Evolutionary conservation across 2,113 vertebrate species (phyloP), one percentile per base, ranked within the genome.

Genomic region (Microcebus lehilahytsara): DNA sequence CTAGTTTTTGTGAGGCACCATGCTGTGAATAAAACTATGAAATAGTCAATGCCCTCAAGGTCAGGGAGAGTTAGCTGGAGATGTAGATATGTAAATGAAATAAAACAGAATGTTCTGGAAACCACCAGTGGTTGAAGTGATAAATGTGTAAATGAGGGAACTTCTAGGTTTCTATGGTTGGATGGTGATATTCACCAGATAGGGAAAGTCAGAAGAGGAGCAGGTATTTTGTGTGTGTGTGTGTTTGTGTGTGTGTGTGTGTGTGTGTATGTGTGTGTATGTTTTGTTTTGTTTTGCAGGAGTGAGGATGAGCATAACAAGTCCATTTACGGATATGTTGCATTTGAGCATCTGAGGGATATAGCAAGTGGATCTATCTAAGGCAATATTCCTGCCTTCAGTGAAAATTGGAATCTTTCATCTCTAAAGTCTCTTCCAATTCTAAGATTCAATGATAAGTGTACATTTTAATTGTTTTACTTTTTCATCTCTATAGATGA

Each of bases 31-130:
- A 78, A 96, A 96, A 94, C 85, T 85, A 58, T 37, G 42, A 89
- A 81, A 95, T 83, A 83, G 62, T 88, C 32, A 42, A 42, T 96
- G 53, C 11, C n/a, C 22, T 89, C 22, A 34, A 91, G 64, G 37
- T 30, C n/a, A 84, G 67, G 75, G 42, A 89, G 56, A 91, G 53
- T 95, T 93, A 88, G 23, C 49, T 77, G 23, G 85, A 96, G 67
- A 94, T 27, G 58, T 37, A 90, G 10, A 69, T 86, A 81, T 88
- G 6, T 83, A 89, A 92, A 71, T 91, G n/a, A 81, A 96, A 87
- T 69, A 72, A 89, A 71, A 77, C 12, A 92, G 56, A 96, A 96
- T 93, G 32, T 94, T 97, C 60, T 88, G 51, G 66, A 94, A 88
- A 19, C 32, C n/a, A 84, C 6, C 25, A 93, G 58, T 96, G 53